Evolutionary conservation across 2,888 invertebrate genomes (phyloP).

Genomic region (Alitta virens): DNA sequence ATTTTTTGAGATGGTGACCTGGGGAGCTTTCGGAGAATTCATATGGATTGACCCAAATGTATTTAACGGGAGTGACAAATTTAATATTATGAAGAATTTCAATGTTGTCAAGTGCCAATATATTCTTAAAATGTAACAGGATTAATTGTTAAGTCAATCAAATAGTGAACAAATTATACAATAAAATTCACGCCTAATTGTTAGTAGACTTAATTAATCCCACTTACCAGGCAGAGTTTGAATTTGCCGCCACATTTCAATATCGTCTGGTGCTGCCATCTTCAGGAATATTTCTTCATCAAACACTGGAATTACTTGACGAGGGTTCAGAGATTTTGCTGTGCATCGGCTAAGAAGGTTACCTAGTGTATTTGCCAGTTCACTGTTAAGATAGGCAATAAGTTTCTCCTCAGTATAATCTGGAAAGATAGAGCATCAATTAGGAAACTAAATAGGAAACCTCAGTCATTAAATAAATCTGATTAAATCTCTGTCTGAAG

Average conservation of each 20-base stretch:
- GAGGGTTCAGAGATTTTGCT: slow-evolving; percentile 76
- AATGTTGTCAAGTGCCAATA: no score
- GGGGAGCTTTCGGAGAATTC: no score
- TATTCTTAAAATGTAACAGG: no score
- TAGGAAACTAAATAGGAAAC: no score
- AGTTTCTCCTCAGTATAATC: slow-evolving; percentile 81
- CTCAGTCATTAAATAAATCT: no score
- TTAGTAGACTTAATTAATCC: no score
- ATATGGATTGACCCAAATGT: no score
- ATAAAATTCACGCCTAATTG: neutral
- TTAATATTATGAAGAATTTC: no score
- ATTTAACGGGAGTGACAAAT: no score
- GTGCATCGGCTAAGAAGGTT: slow-evolving; percentile 83
- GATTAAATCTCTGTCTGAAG: neutral
- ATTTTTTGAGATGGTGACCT: no score
- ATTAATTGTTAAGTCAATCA: no score
- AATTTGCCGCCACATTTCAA: slow-evolving; percentile 60
- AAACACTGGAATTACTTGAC: slow-evolving; percentile 68
- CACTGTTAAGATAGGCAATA: slow-evolving; percentile 76
- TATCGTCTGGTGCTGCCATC: slow-evolving; percentile 57
- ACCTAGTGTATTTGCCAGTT: slow-evolving; percentile 87
- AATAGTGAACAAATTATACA: no score
- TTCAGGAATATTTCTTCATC: slow-evolving; percentile 28
- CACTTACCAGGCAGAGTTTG: slow-evolving; percentile 64
- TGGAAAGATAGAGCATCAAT: slow-evolving; percentile 61